These are phyloP conservation scores for Perithous albicinctus DNA, from an alignment of 2,888 invertebrate species.

Conservation along the genomic window DNA sequence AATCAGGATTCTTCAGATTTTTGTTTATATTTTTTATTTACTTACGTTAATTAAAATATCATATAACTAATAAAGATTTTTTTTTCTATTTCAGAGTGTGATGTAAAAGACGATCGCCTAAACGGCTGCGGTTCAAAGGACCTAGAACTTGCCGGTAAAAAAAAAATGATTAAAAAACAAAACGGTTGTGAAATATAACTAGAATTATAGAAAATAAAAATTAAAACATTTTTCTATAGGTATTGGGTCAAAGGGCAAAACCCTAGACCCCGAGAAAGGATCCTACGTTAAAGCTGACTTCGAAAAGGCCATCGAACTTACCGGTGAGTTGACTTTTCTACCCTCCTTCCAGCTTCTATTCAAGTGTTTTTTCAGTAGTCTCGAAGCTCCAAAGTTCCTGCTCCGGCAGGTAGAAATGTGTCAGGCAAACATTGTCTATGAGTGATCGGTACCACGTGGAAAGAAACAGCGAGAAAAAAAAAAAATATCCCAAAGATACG, in stretches of 20 bases:
- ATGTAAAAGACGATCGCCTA: conserved; percentile 94
- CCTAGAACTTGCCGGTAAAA: conserved; percentile 87
- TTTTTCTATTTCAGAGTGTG: conserved; percentile 88
- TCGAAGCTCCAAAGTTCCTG: neutral
- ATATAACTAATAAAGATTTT: conserved; percentile 3
- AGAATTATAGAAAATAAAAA: neutral
- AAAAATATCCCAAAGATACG: conserved; percentile 18
- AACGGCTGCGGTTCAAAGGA: conserved; percentile 92
- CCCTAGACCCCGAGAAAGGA: conserved; percentile 89
- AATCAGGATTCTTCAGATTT: neutral
- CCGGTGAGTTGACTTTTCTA: conserved; percentile 86
- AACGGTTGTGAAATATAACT: neutral
- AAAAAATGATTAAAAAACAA: neutral
- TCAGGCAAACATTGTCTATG: conserved; percentile 38
- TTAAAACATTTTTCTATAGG: conserved; percentile 80
- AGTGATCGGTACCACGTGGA: conserved; percentile 26
- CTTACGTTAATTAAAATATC: neutral
- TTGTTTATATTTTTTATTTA: neutral
- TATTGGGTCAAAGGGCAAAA: conserved; percentile 86
- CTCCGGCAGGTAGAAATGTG: conserved; percentile 22
- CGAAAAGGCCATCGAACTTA: conserved; percentile 94
- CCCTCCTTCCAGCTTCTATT: no score
- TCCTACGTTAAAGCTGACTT: conserved; percentile 92
- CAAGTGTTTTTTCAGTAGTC: neutral
- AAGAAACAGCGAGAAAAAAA: conserved; percentile 13